Conservation (phyloP, 64 coral and sea anemone species). For the Stichodactyla mertensii region DNA sequence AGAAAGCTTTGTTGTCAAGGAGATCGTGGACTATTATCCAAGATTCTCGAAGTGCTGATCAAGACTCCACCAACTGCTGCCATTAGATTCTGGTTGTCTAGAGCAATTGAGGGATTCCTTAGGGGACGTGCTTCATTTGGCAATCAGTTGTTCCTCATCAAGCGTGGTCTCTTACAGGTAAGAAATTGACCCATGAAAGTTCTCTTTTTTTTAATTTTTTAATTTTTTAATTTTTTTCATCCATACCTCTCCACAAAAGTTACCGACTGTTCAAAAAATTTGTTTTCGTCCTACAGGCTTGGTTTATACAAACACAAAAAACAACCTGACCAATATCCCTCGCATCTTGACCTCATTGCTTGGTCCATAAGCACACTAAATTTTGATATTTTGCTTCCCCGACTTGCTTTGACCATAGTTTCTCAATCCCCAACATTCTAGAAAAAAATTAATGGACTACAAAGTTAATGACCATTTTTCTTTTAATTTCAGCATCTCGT, state of each 20-base stretch:
- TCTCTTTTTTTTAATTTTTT: no score
- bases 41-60: slow-evolving; percentile 76
- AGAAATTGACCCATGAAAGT: no score
- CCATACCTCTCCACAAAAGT: no score
- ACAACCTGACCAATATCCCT: no score
- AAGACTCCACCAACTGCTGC: slow-evolving; percentile 64
- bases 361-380: no score
- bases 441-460: not conserved
- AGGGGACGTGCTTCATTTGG: slow-evolving; percentile 84
- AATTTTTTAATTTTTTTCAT: no score
- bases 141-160: slow-evolving; percentile 97
- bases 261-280: no score
- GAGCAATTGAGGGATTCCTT: slow-evolving; percentile 94
- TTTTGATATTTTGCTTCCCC: no score
- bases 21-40: slow-evolving; percentile 85
- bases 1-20: slow-evolving; percentile 69
- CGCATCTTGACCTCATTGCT: no score
- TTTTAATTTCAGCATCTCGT: slow-evolving; percentile 72
- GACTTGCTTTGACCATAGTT: no score
- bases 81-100: slow-evolving; percentile 95
- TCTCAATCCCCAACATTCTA: not conserved
- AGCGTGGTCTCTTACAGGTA: slow-evolving; percentile 91
- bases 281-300: no score
- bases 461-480: not conserved
- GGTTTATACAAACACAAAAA: no score